These are phyloP conservation scores for Ips typographus DNA, from an alignment of 1,140 invertebrate genomes.

Conservation along the genomic window DNA sequence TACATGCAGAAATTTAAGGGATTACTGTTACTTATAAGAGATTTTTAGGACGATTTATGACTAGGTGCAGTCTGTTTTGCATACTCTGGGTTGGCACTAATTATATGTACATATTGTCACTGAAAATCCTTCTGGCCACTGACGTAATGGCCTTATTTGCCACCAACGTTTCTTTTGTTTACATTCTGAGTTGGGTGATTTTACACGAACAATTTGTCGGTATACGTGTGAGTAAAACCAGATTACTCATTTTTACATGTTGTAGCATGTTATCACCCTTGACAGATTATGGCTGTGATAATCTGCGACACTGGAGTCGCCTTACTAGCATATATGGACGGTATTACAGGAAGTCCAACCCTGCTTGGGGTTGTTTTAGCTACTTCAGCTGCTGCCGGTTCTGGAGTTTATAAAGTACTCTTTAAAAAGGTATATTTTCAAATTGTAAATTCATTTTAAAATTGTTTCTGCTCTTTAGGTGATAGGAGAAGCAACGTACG, in stretches of 20 bases:
- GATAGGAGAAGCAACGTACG: constrained; percentile 85
- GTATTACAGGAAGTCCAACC: constrained; percentile 85
- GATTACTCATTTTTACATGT: background rate
- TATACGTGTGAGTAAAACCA: constrained; percentile 73
- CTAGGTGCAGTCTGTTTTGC: constrained; percentile 84
- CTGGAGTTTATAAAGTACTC: constrained; percentile 90
- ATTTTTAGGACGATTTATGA: constrained; percentile 74
- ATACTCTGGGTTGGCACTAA: constrained; percentile 89
- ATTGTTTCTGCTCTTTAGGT: constrained; percentile 52
- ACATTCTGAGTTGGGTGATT: constrained; percentile 93
- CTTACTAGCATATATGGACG: constrained; percentile 92
- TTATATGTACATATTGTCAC: constrained; percentile 86
- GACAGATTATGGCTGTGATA: constrained; percentile 91
- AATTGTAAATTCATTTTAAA: background rate
- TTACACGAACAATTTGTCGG: constrained; percentile 95
- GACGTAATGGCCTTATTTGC: constrained; percentile 92
- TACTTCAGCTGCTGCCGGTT: constrained; percentile 83
- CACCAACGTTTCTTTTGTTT: constrained; percentile 90
- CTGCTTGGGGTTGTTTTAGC: constrained; percentile 89
- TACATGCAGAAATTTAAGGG: background rate
- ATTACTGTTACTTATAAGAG: constrained; percentile 11
- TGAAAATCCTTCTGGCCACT: constrained; percentile 82
- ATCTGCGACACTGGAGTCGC: constrained; percentile 93
- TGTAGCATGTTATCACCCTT: background rate
- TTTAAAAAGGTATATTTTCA: constrained; percentile 67